Evolutionary conservation across 2,888 invertebrate species (phyloP), one percentile per base, ranked within the genome.

Genomic region (Nysson spinosus): DNA sequence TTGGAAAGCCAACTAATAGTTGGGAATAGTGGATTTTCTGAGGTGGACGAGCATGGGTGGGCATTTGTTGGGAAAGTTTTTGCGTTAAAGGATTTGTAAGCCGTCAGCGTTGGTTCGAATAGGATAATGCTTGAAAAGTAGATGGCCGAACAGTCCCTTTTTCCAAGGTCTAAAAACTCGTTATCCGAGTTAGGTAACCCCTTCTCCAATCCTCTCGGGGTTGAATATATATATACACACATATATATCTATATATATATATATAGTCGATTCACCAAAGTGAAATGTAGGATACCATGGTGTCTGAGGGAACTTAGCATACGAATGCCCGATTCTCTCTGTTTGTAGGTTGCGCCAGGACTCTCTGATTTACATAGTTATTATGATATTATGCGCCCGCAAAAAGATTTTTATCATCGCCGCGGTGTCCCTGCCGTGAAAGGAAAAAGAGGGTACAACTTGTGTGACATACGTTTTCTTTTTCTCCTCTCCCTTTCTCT

Each of bases 291-390:
- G 50, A 6, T n/a, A 26, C 16, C 24, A 12, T 17, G 16, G 26
- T 24, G 52, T 46, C 22, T 30, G 51, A 28, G 51, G 60, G 72
- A 61, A 75, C 72, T 82, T 82, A 80, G 80, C 81, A 82, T 82
- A 81, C 77, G 80, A 82, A 82, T 82, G 73, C 75, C 68, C 77
- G 79, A 77, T 79, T 76, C 77, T 78, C n/a, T n/a, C 78, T 75
- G 77, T 79, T 79, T 78, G 78, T 65, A 67, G 74, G 65, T 63
- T 69, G 72, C 72, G 69, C 64, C 35, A 40, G 49, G 56, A 56
- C 66, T n/a, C n/a, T n/a, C 74, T 77, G 79, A 83, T 84, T 84
- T 83, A 83, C 83, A 84, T 84, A 83, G 82, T 83, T 84, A 84
- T 83, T 82, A 80, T 82, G 77, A 78, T 83, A 83, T 83, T 83